Percentiles rank a stretch among this genome's conserved stretches.
phyloP scores from a whole-genome alignment of 2,113 vertebrate species.

The Pseudorhombus dupliciocellatus region DNA sequence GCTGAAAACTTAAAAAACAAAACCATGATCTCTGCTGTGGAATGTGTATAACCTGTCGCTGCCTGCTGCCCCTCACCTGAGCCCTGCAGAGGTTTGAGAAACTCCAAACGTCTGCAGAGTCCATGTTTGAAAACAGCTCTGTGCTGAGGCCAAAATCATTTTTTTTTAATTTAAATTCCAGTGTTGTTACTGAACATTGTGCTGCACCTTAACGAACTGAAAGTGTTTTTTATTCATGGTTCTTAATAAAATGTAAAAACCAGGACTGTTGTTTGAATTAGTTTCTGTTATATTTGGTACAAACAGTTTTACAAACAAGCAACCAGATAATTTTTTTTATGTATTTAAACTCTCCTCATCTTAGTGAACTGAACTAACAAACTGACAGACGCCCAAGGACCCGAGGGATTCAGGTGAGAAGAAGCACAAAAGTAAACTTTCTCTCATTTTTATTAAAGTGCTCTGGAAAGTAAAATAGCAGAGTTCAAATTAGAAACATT shows the following conservation, averaged over 20 bases:
- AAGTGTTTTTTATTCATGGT: conserved; percentile 18
- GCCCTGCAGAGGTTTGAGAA: no score
- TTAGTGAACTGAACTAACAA: not conserved
- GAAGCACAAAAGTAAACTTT: not conserved
- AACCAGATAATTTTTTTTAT: no score
- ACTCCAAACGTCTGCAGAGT: not conserved
- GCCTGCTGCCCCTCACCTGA: no score
- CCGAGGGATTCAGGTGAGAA: not conserved
- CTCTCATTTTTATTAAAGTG: conserved; percentile 85
- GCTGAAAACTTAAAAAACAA: no score
- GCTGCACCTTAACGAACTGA: conserved; percentile 25
- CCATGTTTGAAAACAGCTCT: not conserved
- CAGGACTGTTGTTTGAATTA: not conserved
- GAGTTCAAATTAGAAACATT: conserved; percentile 74
- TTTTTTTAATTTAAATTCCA: not conserved
- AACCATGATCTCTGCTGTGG: no score
- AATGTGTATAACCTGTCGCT: no score
- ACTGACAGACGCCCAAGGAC: not conserved
- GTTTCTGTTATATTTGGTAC: not conserved
- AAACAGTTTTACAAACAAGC: no score
- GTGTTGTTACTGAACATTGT: conserved; percentile 14
- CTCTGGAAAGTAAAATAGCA: conserved; percentile 78
- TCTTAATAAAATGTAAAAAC: conserved; percentile 45
- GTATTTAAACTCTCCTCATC: not conserved
- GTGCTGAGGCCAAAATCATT: not conserved